Base-by-base conservation (phyloP, 2,113 vertebrate species). In the Phaethornis superciliosus region DNA sequence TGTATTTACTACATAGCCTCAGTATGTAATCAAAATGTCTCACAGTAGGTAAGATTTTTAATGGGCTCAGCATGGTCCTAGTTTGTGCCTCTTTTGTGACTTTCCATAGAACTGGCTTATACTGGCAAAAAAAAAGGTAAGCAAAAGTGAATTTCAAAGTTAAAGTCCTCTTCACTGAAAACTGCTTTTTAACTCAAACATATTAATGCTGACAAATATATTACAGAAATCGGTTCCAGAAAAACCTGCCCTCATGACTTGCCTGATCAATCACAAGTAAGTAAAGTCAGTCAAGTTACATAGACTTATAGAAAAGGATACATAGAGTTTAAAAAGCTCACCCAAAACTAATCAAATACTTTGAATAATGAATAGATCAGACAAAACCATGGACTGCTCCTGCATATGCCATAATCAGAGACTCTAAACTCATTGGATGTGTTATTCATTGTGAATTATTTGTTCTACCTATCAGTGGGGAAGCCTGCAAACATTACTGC, bases 391-490 rank as follows among this genome's bases (percentile, higher is more conserved):
- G 63, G 20, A 71, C 54, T 93, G 21, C 65, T 91, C 0, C 1
- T 89, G 89, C 44, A 83, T 56, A 58, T 22, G 10, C 76, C 87
- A 92, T 75, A 95, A 95, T 95, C 93, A 97, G 69, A 65, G 49
- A 89, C 71, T 40, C 44, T 85, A 68, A 92, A 93, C 67, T 94
- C 91, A 88, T 88, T 97, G 94, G 89, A 95, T 96, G 81, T 87
- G 95, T 94, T 95, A 96, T 97, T 97, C 92, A 95, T 91, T 4
- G 42, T 42, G 55, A 92, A 91, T 96, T 95, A 94, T 83, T 93
- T 89, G 37, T 59, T 94, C 85, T 96, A 88, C 88, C 74, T 95
- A 54, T 94, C 12, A 6, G 74, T 90, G 70, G 60, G 81, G 75
- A 95, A 94, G 88, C 91, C 95, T 97, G 90, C 88, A 94, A 95